These are phyloP conservation scores for Lasius fuliginosus DNA, from an alignment of 2,888 invertebrate species.

Conservation along the genomic window DNA sequence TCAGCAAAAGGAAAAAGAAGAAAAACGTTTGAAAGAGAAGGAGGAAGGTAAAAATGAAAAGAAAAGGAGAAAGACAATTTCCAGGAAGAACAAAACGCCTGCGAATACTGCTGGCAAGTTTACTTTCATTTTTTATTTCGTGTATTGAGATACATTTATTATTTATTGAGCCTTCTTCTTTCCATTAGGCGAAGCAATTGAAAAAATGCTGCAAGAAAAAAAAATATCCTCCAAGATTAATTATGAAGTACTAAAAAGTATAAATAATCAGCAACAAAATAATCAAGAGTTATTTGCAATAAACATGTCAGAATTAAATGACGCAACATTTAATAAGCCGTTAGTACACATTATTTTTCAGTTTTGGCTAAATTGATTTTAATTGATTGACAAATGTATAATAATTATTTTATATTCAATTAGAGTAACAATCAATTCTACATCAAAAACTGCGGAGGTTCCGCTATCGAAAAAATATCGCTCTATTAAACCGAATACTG, in stretches of 20 bases:
- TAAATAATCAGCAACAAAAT: conserved; percentile 86
- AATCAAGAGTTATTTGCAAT: conserved; percentile 52
- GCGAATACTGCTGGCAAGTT: conserved; percentile 87
- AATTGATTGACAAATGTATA: neutral
- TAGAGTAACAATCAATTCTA: conserved; percentile 20
- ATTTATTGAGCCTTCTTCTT: neutral
- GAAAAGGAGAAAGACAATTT: conserved; percentile 91
- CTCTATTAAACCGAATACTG: conserved; percentile 46
- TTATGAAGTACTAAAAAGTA: conserved; percentile 97
- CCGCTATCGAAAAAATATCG: conserved; percentile 43
- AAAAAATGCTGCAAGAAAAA: conserved; percentile 98
- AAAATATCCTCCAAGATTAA: conserved; percentile 98
- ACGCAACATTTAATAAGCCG: conserved; percentile 56
- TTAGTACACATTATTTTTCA: conserved; percentile 49
- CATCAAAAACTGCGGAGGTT: conserved; percentile 20
- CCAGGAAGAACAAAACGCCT: conserved; percentile 89
- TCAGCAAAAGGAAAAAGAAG: conserved; percentile 95
- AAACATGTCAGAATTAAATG: conserved; percentile 40
- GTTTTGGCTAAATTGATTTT: neutral
- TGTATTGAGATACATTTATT: neutral
- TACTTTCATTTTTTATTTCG: neutral
- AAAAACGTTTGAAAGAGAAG: conserved; percentile 92
- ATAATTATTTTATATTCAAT: conserved; percentile 1
- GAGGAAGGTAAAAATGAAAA: conserved; percentile 96
- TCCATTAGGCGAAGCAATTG: conserved; percentile 95